Conservation (phyloP, 2,797 vertebrate genomes). For the Chlorospingus flavigularis region DNA sequence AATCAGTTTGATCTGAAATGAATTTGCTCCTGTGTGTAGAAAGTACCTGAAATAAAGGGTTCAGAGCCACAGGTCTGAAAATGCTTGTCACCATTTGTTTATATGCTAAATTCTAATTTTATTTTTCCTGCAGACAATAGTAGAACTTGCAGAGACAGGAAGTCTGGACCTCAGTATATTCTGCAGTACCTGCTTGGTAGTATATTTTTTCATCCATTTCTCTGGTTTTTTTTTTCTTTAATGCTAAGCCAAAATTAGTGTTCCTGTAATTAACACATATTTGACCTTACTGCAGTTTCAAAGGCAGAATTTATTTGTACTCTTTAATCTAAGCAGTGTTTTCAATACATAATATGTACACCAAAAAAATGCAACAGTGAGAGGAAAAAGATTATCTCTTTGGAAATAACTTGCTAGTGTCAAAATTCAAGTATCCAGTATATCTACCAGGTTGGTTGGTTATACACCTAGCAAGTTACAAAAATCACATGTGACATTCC, state of each 20-base stretch:
- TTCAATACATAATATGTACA: not conserved
- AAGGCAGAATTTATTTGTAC: not conserved
- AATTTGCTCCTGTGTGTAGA: not conserved
- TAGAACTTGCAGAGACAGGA: slow-evolving; percentile 97
- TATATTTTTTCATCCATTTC: not conserved
- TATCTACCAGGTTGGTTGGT: not conserved
- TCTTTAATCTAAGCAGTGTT: not conserved
- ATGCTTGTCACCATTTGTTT: not conserved
- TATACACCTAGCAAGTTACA: not conserved
- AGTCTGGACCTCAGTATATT: slow-evolving; percentile 98
- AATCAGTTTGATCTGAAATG: not conserved
- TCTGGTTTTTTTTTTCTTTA: not conserved
- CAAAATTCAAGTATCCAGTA: not conserved
- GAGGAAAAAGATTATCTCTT: not conserved
- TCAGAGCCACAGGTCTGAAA: not conserved
- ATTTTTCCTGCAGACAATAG: slow-evolving; percentile 86
- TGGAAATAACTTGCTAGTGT: not conserved
- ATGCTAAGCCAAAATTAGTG: not conserved
- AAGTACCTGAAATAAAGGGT: not conserved
- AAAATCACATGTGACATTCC: not conserved
- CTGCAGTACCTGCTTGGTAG: slow-evolving; percentile 99
- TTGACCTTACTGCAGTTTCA: not conserved
- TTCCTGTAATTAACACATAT: not conserved
- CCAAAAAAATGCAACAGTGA: not conserved
- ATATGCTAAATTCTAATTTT: not conserved